phyloP scores from a whole-genome alignment of 2,797 vertebrate species.

The Labroides dimidiatus region DNA sequence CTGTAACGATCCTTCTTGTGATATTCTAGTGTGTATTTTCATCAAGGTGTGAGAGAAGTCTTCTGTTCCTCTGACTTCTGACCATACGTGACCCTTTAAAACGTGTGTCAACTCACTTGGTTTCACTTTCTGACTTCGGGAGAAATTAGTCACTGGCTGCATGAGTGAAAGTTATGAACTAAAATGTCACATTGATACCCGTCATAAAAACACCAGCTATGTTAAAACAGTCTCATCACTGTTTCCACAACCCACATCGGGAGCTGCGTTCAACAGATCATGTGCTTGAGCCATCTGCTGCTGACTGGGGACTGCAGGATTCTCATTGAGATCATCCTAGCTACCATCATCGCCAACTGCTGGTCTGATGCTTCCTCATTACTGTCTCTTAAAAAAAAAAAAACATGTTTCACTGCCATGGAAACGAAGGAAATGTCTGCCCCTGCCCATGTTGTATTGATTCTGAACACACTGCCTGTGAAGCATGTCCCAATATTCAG shows the following conservation, averaged over 20 bases:
- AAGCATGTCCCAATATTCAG: background rate
- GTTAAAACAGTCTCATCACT: slow-evolving; percentile 36
- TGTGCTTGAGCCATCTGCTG: slow-evolving; percentile 70
- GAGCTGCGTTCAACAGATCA: slow-evolving; percentile 58
- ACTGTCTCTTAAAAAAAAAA: slow-evolving; percentile 1
- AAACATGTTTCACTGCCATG: slow-evolving; percentile 19
- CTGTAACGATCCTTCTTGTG: background rate
- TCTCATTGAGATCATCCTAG: slow-evolving; percentile 49
- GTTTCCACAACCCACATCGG: slow-evolving; percentile 33
- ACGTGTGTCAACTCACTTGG: slow-evolving; percentile 19
- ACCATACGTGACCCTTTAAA: slow-evolving; percentile 29
- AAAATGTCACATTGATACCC: slow-evolving; percentile 29
- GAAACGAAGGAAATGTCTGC: slow-evolving; percentile 26
- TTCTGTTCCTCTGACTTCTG: slow-evolving; percentile 31
- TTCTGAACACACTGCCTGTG: background rate
- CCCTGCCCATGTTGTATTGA: slow-evolving; percentile 7
- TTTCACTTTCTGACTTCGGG: slow-evolving; percentile 32
- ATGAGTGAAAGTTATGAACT: slow-evolving; percentile 11
- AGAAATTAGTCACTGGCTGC: slow-evolving; percentile 36
- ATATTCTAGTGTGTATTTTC: slow-evolving; percentile 21
- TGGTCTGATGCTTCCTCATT: slow-evolving; percentile 35
- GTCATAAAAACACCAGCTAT: slow-evolving; percentile 31
- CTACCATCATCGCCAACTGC: slow-evolving; percentile 54
- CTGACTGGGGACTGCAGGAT: slow-evolving; percentile 35
- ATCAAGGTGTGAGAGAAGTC: slow-evolving; percentile 1